phyloP scores from a whole-genome alignment of 2,888 invertebrate species.

The Tinea semifulvella region DNA sequence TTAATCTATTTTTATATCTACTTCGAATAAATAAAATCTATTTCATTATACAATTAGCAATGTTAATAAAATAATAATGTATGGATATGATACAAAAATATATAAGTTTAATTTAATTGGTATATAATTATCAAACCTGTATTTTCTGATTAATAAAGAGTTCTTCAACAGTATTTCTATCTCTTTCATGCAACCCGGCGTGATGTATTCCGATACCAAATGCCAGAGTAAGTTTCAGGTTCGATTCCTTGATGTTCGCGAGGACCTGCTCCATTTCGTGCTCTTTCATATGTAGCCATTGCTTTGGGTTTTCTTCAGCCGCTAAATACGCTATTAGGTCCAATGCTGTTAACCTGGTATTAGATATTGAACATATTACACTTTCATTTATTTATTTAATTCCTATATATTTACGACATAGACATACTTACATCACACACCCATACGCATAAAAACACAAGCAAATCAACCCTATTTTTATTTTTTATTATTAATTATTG shows the following conservation, averaged over 20 bases:
- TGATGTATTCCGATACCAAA: constrained; percentile 99
- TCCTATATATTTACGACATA: too few relatives aligned
- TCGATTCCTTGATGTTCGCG: constrained; percentile 80
- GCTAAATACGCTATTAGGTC: constrained; percentile 93
- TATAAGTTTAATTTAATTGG: neutral
- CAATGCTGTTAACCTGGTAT: constrained; percentile 85
- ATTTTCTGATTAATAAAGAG: constrained; percentile 95
- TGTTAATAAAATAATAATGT: too few relatives aligned
- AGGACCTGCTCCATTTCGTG: constrained; percentile 84
- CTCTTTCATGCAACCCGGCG: constrained; percentile 94
- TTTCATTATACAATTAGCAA: neutral
- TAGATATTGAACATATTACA: too few relatives aligned
- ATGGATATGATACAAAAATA: constrained; percentile 4
- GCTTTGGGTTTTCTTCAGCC: constrained; percentile 91
- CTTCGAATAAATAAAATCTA: too few relatives aligned
- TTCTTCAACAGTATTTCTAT: constrained; percentile 91
- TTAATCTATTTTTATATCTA: too few relatives aligned
- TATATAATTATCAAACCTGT: constrained; percentile 69
- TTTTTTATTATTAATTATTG: too few relatives aligned
- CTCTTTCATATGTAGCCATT: constrained; percentile 91
- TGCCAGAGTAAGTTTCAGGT: constrained; percentile 90
- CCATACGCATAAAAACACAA: too few relatives aligned
- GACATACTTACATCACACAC: too few relatives aligned
- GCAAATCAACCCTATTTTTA: too few relatives aligned
- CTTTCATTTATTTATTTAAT: too few relatives aligned